Evolutionary conservation across 1,140 invertebrate species (phyloP).

Genomic region (Mizuhopecten yessoensis): DNA sequence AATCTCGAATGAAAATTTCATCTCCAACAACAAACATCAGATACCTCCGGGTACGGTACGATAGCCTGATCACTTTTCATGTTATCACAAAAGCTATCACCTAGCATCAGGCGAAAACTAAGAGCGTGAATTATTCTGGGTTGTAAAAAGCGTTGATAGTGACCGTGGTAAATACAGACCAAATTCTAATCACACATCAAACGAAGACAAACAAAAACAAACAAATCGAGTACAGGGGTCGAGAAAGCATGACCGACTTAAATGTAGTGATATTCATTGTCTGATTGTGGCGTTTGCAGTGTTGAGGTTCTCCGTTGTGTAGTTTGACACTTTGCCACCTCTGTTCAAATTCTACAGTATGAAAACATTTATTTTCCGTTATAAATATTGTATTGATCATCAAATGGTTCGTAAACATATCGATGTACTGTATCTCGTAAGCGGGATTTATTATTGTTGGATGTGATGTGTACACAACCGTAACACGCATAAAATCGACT

Average conservation of each 20-base stretch:
- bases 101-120: not conserved
- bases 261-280: too few species aligned
- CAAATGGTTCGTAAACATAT: too few species aligned
- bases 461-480: too few species aligned
- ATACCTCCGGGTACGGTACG: not conserved
- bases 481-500: too few species aligned
- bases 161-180: not conserved
- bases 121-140: not conserved
- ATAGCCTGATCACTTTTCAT: not conserved
- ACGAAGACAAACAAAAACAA: slow-evolving; percentile 18
- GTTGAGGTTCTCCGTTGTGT: too few species aligned
- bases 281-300: too few species aligned
- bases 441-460: too few species aligned
- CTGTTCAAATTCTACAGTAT: too few species aligned
- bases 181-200: slow-evolving; percentile 8
- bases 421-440: too few species aligned
- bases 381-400: too few species aligned
- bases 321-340: too few species aligned
- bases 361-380: too few species aligned
- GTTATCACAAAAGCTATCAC: not conserved
- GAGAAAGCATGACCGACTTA: not conserved
- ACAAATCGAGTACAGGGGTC: not conserved
- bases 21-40: not conserved
- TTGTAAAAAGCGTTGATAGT: not conserved
- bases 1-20: not conserved